These are phyloP conservation scores for Drosophila nr. perissopoda DNA, from an alignment of 2,888 invertebrate species.

Conservation along the genomic window DNA sequence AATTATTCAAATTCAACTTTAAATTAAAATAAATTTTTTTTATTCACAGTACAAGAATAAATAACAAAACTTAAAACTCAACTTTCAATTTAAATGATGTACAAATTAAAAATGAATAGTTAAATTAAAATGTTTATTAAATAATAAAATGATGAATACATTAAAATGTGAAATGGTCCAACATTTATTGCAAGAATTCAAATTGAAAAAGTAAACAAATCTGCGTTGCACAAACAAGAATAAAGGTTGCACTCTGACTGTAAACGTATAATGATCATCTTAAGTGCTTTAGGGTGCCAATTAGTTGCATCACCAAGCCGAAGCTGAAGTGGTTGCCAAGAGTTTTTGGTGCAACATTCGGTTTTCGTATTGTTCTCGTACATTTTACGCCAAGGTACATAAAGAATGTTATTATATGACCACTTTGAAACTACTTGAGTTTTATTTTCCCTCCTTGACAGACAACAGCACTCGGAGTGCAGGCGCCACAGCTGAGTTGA, in stretches of 20 bases:
- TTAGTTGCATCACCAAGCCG: background rate
- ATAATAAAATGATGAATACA: background rate
- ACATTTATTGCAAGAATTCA: background rate
- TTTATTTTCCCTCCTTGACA: conserved; percentile 6
- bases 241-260: background rate
- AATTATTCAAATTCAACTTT: background rate
- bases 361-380: conserved; percentile 29
- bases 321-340: conserved; percentile 7
- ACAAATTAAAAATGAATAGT: background rate
- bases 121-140: background rate
- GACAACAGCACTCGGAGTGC: conserved; percentile 1
- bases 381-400: conserved; percentile 40
- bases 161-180: background rate
- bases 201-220: background rate
- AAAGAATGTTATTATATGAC: conserved; percentile 42
- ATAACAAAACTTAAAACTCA: background rate
- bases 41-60: background rate
- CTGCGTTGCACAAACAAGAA: background rate
- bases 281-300: background rate
- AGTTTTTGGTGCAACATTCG: conserved; percentile 39
- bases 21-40: background rate
- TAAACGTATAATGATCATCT: background rate
- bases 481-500: background rate
- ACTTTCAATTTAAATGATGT: too few species aligned
- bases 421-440: conserved; percentile 36